A percentile compares a stretch with the other conserved stretches of the same genome.
phyloP scores from a whole-genome alignment of 1,140 invertebrate genomes.

The Acromyrmex charruanus region DNA sequence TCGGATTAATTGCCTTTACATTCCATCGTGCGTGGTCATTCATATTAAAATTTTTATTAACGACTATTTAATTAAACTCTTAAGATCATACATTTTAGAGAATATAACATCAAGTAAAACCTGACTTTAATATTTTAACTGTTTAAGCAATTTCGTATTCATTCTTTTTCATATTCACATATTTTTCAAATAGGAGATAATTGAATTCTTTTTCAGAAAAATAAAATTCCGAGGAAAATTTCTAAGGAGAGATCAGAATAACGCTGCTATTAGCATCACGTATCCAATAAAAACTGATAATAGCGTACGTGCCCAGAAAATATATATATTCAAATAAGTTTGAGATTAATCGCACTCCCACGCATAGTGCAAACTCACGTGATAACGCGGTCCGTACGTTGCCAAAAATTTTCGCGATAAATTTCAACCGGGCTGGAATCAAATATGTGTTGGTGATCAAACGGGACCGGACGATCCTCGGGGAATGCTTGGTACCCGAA shows the following conservation, averaged over 20 bases:
- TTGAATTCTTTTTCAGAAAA: background rate
- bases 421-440: slow-evolving; percentile 36
- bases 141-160: background rate
- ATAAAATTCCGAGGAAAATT: slow-evolving; percentile 4
- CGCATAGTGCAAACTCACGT: background rate
- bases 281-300: background rate
- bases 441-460: slow-evolving; percentile 53
- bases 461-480: background rate
- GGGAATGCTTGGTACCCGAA: slow-evolving; percentile 50
- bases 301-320: background rate
- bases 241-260: background rate
- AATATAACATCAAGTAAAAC: background rate
- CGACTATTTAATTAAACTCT: background rate
- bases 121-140: background rate
- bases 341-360: background rate
- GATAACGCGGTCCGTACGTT: background rate
- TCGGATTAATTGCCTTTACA: background rate
- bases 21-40: background rate
- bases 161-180: background rate
- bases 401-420: slow-evolving; percentile 47
- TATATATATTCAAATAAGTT: slow-evolving; percentile 43
- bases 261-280: background rate
- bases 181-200: background rate
- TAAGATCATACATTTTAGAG: background rate
- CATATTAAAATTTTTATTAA: slow-evolving; percentile 13